phyloP scores from a whole-genome alignment of 2,113 vertebrate species.

The Engraulis encrasicolus region DNA sequence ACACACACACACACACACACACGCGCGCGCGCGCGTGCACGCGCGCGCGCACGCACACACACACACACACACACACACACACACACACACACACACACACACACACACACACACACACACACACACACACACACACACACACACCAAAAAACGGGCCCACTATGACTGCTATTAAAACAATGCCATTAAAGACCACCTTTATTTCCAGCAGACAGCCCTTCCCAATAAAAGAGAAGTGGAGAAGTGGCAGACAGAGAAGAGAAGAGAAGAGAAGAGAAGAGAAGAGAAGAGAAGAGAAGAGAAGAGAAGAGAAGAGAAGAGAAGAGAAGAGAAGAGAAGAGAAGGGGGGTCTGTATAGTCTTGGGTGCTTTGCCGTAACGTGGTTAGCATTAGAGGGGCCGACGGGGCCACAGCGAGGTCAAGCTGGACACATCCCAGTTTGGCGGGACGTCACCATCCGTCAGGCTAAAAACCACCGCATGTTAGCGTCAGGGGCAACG shows the following conservation, averaged over 20 bases:
- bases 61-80: neutral
- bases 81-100: neutral
- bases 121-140: constrained; percentile 9
- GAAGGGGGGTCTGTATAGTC: constrained; percentile 20
- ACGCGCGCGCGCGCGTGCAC: no score
- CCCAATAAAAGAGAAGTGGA: constrained; percentile 51
- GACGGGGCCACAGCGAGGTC: constrained; percentile 72
- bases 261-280: no score
- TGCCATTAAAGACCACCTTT: constrained; percentile 61
- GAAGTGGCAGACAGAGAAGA: no score
- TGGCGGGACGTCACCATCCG: constrained; percentile 70
- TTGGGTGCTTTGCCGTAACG: constrained; percentile 54
- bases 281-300: no score
- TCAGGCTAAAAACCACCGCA: constrained; percentile 75
- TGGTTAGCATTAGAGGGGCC: constrained; percentile 61
- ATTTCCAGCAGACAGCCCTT: no score
- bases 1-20: constrained; percentile 3
- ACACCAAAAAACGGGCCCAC: constrained; percentile 56
- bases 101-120: neutral
- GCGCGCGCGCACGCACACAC: no score
- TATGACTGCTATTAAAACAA: constrained; percentile 64
- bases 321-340: constrained; percentile 46
- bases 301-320: no score
- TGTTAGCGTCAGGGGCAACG: constrained; percentile 69
- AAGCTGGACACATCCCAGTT: constrained; percentile 77